A percentile compares a stretch with the other conserved stretches of the same genome.
Evolutionary conservation across 53 echinoderm and acorn worm species (phyloP).

Genomic region (Mesocentrotus franciscanus): DNA sequence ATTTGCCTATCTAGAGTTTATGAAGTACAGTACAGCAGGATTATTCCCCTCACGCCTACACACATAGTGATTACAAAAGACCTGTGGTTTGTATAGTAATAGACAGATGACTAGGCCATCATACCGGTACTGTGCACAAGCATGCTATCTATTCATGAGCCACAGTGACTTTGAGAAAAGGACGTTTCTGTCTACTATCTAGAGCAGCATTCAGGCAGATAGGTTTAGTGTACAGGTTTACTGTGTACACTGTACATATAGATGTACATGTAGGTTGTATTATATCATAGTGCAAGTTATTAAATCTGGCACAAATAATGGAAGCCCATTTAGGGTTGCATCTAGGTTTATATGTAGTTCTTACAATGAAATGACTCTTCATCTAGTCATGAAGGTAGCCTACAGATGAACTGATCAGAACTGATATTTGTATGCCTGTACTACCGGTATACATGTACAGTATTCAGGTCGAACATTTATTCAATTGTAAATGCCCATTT

Average conservation of each 20-base stretch:
- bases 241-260: neutral
- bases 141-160: neutral
- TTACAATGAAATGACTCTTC: too few relatives aligned
- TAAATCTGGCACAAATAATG: too few relatives aligned
- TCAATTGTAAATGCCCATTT: too few relatives aligned
- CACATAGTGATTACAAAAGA: neutral
- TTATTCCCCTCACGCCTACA: neutral
- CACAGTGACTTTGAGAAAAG: conserved; percentile 33
- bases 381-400: too few relatives aligned
- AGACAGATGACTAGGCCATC: conserved; percentile 3
- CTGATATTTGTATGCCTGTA: too few relatives aligned
- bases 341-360: too few relatives aligned
- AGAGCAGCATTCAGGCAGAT: neutral
- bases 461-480: too few relatives aligned
- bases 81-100: conserved; percentile 2
- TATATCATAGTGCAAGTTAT: too few relatives aligned
- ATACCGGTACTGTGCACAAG: neutral
- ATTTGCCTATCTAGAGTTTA: neutral
- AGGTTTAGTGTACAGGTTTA: neutral
- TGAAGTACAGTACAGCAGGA: neutral
- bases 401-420: too few relatives aligned
- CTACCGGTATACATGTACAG: too few relatives aligned
- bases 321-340: too few relatives aligned
- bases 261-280: neutral
- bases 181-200: neutral